phyloP scores from a whole-genome alignment of 53 echinoderm and acorn worm species.

The Echinometra lucunter region DNA sequence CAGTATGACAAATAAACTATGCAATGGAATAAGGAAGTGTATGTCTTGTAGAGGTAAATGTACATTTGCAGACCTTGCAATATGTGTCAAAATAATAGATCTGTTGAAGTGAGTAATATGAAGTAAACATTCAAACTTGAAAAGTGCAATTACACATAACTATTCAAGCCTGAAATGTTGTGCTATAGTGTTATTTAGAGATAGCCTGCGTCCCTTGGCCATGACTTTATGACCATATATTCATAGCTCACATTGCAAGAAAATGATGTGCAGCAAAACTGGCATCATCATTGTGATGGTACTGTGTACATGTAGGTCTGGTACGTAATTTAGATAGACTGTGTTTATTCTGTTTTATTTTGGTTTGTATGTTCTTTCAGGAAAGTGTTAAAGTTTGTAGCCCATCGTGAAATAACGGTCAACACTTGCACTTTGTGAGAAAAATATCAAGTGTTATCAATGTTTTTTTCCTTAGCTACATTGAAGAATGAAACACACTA shows the following conservation, averaged over 20 bases:
- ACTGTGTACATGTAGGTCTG: neutral
- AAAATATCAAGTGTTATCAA: neutral
- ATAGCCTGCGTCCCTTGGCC: neutral
- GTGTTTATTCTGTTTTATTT: too few relatives aligned
- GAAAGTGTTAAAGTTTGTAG: neutral
- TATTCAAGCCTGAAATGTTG: neutral
- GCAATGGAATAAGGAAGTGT: neutral
- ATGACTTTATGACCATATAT: neutral
- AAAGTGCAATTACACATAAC: conserved; percentile 1
- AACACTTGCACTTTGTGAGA: too few relatives aligned
- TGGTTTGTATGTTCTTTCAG: too few relatives aligned
- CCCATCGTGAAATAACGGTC: too few relatives aligned
- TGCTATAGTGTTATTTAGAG: neutral
- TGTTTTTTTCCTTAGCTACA: neutral
- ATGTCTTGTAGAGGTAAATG: neutral
- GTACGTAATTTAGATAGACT: neutral
- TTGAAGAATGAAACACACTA: neutral
- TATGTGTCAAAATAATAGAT: neutral
- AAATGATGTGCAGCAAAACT: neutral
- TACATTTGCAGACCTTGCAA: conserved; percentile 3
- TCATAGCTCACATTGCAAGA: conserved; percentile 11
- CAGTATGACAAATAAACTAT: neutral
- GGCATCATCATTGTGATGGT: neutral
- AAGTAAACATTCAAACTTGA: neutral
- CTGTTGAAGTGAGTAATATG: neutral